Conservation (phyloP, 2,113 vertebrate genomes). For the Prochilodus magdalenae region DNA sequence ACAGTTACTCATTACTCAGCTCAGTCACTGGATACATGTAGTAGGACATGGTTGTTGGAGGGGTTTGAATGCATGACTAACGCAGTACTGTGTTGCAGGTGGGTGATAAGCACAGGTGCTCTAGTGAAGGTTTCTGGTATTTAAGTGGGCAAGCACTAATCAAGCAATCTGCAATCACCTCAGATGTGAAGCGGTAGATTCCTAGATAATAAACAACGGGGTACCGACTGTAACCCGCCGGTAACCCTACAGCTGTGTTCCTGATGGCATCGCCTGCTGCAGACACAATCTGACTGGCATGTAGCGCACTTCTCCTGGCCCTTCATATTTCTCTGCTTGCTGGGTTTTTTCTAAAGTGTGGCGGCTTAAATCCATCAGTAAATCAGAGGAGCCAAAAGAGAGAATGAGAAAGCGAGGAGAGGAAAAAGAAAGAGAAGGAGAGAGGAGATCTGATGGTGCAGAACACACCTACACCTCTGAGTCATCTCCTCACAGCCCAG, state of each 20-base stretch:
- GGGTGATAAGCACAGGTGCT: background rate
- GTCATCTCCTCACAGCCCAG: constrained; percentile 57
- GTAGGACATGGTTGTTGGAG: background rate
- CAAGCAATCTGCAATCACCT: background rate
- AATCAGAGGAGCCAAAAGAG: constrained; percentile 36
- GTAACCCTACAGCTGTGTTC: constrained; percentile 8
- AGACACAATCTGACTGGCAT: constrained; percentile 23
- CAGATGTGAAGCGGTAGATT: background rate
- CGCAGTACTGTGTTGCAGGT: background rate
- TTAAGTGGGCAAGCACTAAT: background rate
- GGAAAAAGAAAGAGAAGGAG: constrained; percentile 38
- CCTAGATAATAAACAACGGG: background rate
- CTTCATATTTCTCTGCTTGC: constrained; percentile 33
- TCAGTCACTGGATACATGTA: no score
- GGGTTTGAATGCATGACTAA: background rate
- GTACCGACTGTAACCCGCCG: background rate
- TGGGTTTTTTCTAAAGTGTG: constrained; percentile 30
- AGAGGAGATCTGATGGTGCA: constrained; percentile 46
- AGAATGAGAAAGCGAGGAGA: constrained; percentile 20
- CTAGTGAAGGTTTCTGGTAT: background rate
- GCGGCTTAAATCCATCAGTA: constrained; percentile 47
- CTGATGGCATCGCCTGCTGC: constrained; percentile 11
- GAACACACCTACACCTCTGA: constrained; percentile 64
- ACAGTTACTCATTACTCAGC: no score
- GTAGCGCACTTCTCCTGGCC: constrained; percentile 26